phyloP scores from a whole-genome alignment of 2,113 vertebrate species.

The Odontesthes bonariensis region DNA sequence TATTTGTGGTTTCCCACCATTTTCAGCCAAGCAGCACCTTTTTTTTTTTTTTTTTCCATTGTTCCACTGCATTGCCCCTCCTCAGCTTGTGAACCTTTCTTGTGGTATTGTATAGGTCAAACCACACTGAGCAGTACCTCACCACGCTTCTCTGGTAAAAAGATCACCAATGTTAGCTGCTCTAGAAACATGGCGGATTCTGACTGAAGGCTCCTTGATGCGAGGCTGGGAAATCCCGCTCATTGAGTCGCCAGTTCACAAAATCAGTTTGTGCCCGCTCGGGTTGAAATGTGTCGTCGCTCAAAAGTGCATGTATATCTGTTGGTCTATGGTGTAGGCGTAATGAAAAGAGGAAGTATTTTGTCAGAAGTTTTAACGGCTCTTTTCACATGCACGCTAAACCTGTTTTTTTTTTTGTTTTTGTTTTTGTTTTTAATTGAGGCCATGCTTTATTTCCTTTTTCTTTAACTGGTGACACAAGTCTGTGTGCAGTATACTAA shows the following conservation, averaged over 20 bases:
- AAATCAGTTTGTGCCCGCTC: conserved; percentile 34
- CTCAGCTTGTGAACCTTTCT: not conserved
- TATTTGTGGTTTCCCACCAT: no score
- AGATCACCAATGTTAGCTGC: not conserved
- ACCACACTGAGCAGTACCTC: not conserved
- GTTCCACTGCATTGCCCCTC: not conserved
- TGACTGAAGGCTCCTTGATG: conserved; percentile 30
- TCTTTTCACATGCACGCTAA: no score
- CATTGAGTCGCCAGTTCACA: conserved; percentile 26
- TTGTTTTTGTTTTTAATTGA: not conserved
- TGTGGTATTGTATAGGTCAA: conserved; percentile 39
- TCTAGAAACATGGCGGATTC: not conserved
- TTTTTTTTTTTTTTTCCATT: not conserved
- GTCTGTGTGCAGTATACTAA: not conserved
- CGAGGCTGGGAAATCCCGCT: conserved; percentile 32
- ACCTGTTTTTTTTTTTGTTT: not conserved
- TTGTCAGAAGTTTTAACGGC: no score
- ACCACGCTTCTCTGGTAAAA: not conserved
- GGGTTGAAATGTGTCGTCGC: conserved; percentile 24
- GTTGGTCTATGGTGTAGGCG: not conserved
- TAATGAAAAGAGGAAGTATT: not conserved
- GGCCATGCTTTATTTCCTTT: not conserved
- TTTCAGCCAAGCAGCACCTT: not conserved
- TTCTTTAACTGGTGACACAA: not conserved
- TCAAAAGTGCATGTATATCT: not conserved